A percentile compares a stretch with the other conserved stretches of the same genome.
These are phyloP conservation scores for Idaea biselata DNA, from an alignment of 2,888 invertebrate genomes.

Conservation along the genomic window DNA sequence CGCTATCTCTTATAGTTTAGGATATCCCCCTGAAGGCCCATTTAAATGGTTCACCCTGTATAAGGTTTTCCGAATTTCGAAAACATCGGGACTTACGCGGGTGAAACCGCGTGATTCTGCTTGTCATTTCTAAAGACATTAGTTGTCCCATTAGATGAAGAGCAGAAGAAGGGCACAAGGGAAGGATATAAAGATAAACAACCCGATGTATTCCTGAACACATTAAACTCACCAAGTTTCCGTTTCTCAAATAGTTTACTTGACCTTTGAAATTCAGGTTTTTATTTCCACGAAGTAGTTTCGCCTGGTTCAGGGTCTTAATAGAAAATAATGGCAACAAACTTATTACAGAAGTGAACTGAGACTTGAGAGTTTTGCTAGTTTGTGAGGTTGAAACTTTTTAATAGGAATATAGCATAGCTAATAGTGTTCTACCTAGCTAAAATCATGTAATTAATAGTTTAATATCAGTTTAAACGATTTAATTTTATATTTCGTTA, in stretches of 20 bases:
- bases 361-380: neutral
- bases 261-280: conserved; percentile 47
- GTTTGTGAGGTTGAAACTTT: neutral
- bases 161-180: conserved; percentile 38
- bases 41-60: too few species aligned
- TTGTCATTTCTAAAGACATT: neutral
- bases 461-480: too few species aligned
- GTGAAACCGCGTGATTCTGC: too few species aligned
- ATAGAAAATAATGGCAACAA: conserved; percentile 23
- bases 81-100: too few species aligned
- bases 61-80: too few species aligned
- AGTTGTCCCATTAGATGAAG: conserved; percentile 26
- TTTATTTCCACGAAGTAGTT: conserved; percentile 30
- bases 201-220: conserved; percentile 64
- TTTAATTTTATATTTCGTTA: too few species aligned
- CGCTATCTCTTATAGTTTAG: too few species aligned
- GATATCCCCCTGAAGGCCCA: too few species aligned
- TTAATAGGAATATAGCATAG: neutral
- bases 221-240: conserved; percentile 59
- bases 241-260: conserved; percentile 37
- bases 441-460: too few species aligned
- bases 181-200: conserved; percentile 66
- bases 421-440: neutral
- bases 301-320: conserved; percentile 31
- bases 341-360: conserved; percentile 28